Percentiles rank a stretch among this genome's conserved stretches.
These are phyloP conservation scores for Planiliza haematocheilus DNA, from an alignment of 2,113 vertebrate genomes.

Conservation along the genomic window DNA sequence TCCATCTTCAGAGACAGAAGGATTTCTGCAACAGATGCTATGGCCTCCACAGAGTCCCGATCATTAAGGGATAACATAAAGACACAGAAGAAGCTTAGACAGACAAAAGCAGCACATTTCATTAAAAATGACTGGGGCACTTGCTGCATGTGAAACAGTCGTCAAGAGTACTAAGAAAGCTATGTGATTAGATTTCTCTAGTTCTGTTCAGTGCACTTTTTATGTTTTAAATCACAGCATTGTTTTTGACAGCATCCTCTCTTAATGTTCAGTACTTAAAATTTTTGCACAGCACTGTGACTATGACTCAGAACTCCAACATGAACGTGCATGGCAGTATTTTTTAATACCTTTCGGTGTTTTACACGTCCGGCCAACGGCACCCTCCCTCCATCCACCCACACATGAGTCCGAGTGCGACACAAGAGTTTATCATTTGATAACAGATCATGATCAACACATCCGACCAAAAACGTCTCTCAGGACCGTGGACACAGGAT, in stretches of 20 bases:
- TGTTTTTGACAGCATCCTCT: not conserved
- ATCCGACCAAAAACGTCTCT: constrained; percentile 74
- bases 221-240: not conserved
- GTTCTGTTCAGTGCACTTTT: constrained; percentile 28
- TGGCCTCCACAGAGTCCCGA: not conserved
- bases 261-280: not conserved
- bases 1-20: not conserved
- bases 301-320: constrained; percentile 9
- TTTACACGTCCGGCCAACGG: constrained; percentile 18
- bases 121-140: too few species aligned
- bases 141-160: too few species aligned
- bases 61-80: not conserved
- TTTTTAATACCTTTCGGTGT: constrained; percentile 28
- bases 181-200: not conserved
- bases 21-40: not conserved
- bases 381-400: not conserved
- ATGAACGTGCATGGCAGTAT: constrained; percentile 23
- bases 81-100: not conserved
- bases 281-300: constrained; percentile 22
- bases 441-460: constrained; percentile 40
- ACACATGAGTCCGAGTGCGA: constrained; percentile 9
- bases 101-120: too few species aligned
- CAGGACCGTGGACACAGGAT: constrained; percentile 64
- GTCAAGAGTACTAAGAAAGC: too few species aligned
- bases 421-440: constrained; percentile 21